Evolutionary conservation across 2,797 vertebrate genomes (phyloP).

Genomic region (Pipistrellus nathusii): DNA sequence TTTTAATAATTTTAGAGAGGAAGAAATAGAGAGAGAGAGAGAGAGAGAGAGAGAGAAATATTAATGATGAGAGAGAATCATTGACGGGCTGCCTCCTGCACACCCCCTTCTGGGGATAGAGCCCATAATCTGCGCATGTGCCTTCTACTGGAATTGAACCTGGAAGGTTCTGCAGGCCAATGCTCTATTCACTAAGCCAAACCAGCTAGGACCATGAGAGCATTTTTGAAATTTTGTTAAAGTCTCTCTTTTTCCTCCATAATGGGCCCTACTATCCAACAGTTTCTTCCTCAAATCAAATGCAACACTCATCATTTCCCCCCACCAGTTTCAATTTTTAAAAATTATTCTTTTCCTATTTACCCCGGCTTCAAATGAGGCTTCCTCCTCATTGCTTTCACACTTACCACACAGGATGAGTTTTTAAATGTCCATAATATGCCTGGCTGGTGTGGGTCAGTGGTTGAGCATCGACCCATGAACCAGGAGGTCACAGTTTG

Average conservation of each 20-base stretch:
- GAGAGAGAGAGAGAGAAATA: too few species aligned
- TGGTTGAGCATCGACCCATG: not conserved
- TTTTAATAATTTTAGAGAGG: too few species aligned
- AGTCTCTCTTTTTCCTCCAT: not conserved
- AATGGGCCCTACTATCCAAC: not conserved
- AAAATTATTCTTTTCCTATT: not conserved
- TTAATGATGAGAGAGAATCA: too few species aligned
- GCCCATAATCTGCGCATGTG: too few species aligned
- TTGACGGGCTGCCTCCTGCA: too few species aligned
- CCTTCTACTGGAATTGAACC: too few species aligned
- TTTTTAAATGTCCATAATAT: not conserved
- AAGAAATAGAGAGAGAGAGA: too few species aligned
- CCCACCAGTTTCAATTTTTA: not conserved
- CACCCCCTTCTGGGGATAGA: too few species aligned
- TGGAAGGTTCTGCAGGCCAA: too few species aligned
- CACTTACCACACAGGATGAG: not conserved
- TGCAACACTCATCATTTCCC: not conserved
- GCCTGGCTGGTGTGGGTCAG: not conserved
- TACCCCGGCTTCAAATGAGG: not conserved
- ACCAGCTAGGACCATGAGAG: not conserved
- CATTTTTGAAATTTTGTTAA: not conserved
- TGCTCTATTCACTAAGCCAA: too few species aligned
- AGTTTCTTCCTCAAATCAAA: not conserved
- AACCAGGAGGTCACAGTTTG: too few species aligned
- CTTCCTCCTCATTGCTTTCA: not conserved